Base-by-base conservation (phyloP, 2,113 vertebrate genomes). In the Oryzias javanicus region DNA sequence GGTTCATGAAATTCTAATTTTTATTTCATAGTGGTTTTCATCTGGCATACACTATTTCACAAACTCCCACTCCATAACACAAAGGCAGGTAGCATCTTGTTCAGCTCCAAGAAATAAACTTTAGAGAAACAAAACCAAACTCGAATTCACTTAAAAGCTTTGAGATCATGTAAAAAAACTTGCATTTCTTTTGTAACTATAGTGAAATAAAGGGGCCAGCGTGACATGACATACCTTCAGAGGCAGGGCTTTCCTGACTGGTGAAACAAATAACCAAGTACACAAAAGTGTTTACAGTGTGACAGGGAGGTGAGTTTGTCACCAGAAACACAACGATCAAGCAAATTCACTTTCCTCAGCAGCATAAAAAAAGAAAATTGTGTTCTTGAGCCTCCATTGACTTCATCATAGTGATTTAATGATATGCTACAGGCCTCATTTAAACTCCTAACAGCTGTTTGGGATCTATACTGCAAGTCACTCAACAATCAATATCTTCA, bases 391-490 rank as follows among this genome's bases (percentile, higher is more conserved):
- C 62, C 61, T 52, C 35, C 56, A 68, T 63, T 64, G 29, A 64
- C 60, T 42, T 64, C 60, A 78, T 76, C 24, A 56, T 42, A 61
- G 56, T 47, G 46, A 73, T 74, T 76, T 79, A 86, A 83, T 83
- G 70, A 84, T 74, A 80, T 80, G 61, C 64, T 56, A 0, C 41
- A 56, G 62, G 70, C 64, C 68, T 86, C 61, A 81, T 84, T 83
- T 84, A 78, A 81, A 85, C 74, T 74, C 79, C 79, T 76, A 76
- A 64, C 88, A 88, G 85, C 88, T 88, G 88, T 66, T 80, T 42
- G 40, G 55, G 74, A 83, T 88, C 86, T 70, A 90, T 86, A 85
- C 45, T 49, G 60, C 66, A 67, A 70, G 80, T 85, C 71, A 75
- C 64, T 78, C 72, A 67, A 49, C 55, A 78, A 87, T 90, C 85